Percentiles rank a stretch among this genome's conserved stretches.
These are phyloP conservation scores for Pristionchus arcanus DNA, from an alignment of 2,888 invertebrate species.

Conservation along the genomic window DNA sequence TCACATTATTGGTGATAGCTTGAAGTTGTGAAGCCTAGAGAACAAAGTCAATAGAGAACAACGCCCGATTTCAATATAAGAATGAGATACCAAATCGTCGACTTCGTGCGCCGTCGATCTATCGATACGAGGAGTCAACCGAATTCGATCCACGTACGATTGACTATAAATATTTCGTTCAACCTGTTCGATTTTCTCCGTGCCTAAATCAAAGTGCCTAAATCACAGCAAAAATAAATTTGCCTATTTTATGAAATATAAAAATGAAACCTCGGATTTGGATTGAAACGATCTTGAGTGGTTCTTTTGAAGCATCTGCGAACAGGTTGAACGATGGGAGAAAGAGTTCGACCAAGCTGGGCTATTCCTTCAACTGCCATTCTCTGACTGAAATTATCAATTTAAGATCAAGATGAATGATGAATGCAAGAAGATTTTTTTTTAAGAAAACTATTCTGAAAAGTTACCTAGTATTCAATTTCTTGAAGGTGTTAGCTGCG, in stretches of 20 bases:
- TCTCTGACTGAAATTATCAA: not conserved
- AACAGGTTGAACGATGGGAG: not conserved
- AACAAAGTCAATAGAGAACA: not conserved
- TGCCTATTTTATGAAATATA: not conserved
- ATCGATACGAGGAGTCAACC: not conserved
- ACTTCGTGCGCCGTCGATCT: not conserved
- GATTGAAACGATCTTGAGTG: not conserved
- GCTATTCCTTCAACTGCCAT: not conserved
- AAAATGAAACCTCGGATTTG: not conserved
- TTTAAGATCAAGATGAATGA: not conserved
- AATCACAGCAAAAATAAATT: too few species aligned
- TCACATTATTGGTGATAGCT: not conserved
- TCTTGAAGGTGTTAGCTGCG: not conserved
- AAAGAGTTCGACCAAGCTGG: not conserved
- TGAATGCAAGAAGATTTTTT: not conserved
- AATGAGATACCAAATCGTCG: constrained; percentile 6
- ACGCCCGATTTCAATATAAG: not conserved
- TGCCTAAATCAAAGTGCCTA: too few species aligned
- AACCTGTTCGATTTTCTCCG: too few species aligned
- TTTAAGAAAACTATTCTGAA: not conserved
- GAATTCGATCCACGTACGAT: not conserved
- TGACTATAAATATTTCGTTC: too few species aligned
- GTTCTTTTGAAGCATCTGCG: not conserved
- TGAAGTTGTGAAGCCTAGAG: not conserved
- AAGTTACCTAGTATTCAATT: not conserved